Conservation (phyloP, 2,888 invertebrate species). For the Synergus umbraculus region DNA sequence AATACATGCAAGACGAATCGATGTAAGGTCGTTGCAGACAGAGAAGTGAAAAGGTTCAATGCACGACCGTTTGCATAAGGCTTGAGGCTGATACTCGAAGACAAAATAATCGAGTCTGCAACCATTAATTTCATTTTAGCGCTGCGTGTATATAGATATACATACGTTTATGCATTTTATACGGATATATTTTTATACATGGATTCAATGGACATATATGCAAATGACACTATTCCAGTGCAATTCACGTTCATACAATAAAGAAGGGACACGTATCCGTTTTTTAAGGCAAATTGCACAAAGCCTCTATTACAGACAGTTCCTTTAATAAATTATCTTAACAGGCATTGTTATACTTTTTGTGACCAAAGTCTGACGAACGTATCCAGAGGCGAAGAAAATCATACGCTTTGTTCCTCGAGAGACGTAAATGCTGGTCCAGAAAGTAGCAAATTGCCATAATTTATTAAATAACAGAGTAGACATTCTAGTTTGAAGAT, state of each 20-base stretch:
- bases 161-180: not conserved
- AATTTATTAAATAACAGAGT: constrained; percentile 29
- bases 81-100: constrained; percentile 21
- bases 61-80: constrained; percentile 31
- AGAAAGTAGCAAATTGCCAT: constrained; percentile 16
- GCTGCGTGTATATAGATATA: not conserved
- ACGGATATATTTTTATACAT: not conserved
- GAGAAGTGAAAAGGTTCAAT: constrained; percentile 30
- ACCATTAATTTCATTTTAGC: constrained; percentile 5
- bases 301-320: not conserved
- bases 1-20: constrained; percentile 17
- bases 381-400: constrained; percentile 5
- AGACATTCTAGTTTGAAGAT: not conserved
- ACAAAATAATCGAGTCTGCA: constrained; percentile 23
- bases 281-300: constrained; percentile 14
- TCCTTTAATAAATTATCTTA: constrained; percentile 16
- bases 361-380: not conserved
- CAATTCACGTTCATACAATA: not conserved
- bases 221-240: constrained; percentile 13
- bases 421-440: not conserved
- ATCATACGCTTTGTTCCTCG: constrained; percentile 16
- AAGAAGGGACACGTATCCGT: not conserved
- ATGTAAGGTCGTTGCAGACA: constrained; percentile 35
- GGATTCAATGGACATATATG: not conserved
- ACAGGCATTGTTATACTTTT: constrained; percentile 18